Evolutionary conservation across 2,797 vertebrate species (phyloP), one percentile per base, ranked within the genome.

Genomic region (Botia kubotai): DNA sequence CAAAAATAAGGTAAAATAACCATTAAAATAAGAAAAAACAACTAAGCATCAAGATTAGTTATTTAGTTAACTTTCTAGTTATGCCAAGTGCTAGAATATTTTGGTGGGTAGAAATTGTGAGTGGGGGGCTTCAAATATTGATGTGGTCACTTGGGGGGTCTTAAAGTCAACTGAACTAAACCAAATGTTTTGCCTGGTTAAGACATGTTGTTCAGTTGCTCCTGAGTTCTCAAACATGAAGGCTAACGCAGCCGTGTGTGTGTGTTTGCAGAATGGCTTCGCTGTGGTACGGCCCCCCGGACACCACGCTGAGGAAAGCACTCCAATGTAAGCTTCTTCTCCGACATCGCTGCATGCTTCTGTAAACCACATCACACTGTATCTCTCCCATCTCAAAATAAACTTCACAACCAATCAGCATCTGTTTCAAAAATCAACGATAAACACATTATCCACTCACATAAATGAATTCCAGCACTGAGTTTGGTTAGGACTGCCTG

Each of bases 241-340:
- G 23, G 23, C 23, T 43, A 46, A 46, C 2, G 14, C 26, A 33
- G 21, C 57, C 26, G 26, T 63, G 60, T 60, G 46, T 73, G 69
- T 69, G 16, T 72, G 43, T 75, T 53, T 60, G 63, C 88, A 99
- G 98, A 99, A 99, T 0, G 97, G 97, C 67, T 99, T 99, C 85
- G 97, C 97, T 77, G 96, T 99, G 6, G 97, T 99, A 46, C 95
- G 97, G 36, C 97, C 97, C 50, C 97, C 97, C 0, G 97, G 97
- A 89, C 97, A 99, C 86, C 97, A 99, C 0, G 97, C 97, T 0
- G 97, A 99, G 89, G 97, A 99, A 91, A 98, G 96, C 91, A 97
- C 97, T 0, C 97, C 97, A 12, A 99, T 99, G 97, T 98, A 87
- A 96, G 97, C 95, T 23, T 63, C 75, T 16, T 72, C 23, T 57